Conservation (phyloP, 2,797 vertebrate genomes). For the Garrulus glandarius region DNA sequence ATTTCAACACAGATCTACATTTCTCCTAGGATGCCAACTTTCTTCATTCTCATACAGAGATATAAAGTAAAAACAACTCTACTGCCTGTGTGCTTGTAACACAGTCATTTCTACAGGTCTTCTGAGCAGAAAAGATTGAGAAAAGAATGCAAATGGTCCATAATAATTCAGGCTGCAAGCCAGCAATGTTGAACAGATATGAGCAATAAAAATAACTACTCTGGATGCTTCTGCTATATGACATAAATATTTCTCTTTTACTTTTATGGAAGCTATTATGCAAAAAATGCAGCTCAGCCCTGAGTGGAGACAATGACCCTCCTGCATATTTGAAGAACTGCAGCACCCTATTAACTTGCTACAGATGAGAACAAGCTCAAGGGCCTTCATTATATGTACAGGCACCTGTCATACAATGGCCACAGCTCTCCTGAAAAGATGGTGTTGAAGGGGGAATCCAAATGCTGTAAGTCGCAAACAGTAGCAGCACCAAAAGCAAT, state of each 20-base stretch:
- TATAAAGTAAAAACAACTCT: neutral
- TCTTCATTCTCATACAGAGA: neutral
- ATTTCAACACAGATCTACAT: neutral
- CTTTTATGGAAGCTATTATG: slow-evolving; percentile 1
- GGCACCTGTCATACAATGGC: neutral
- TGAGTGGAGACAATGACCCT: neutral
- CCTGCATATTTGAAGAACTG: neutral
- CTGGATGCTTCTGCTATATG: neutral
- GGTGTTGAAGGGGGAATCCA: neutral
- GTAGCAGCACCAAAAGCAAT: neutral
- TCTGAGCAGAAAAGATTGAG: neutral
- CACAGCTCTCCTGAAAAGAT: neutral
- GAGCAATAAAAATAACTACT: slow-evolving; percentile 12
- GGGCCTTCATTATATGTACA: neutral
- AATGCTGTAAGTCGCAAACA: neutral
- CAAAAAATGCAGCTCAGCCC: neutral
- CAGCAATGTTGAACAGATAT: neutral
- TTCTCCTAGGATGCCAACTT: neutral
- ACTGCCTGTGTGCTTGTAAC: neutral
- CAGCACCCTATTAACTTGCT: neutral
- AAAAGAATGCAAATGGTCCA: neutral
- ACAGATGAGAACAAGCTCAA: neutral
- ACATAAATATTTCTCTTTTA: slow-evolving; percentile 32
- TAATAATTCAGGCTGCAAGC: neutral
- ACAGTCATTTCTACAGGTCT: neutral